Percentiles rank a stretch among this genome's conserved stretches.
These are phyloP conservation scores for Meriones psammophilus DNA, from an alignment of 2,797 vertebrate species.

Conservation along the genomic window DNA sequence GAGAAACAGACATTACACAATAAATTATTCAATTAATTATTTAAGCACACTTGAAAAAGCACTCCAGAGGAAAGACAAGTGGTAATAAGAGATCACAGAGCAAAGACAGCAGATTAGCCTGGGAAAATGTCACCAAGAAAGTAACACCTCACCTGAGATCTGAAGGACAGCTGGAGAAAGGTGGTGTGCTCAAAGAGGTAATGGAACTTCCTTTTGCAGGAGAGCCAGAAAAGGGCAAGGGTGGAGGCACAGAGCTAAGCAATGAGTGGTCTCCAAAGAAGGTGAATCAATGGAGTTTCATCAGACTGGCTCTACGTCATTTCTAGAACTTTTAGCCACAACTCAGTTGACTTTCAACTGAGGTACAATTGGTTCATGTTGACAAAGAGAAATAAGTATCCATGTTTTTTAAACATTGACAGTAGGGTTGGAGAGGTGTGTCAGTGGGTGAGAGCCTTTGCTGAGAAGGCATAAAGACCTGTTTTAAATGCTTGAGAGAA, in stretches of 20 bases:
- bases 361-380: neutral
- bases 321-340: neutral
- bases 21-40: constrained; percentile 61
- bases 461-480: neutral
- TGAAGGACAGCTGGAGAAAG: neutral
- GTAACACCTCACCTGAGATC: neutral
- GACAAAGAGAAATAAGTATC: neutral
- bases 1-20: constrained; percentile 58
- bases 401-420: neutral
- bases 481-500: neutral
- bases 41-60: constrained; percentile 39
- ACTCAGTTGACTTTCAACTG: neutral
- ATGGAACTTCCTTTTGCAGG: neutral
- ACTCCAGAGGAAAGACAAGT: neutral
- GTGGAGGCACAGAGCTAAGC: neutral
- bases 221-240: neutral
- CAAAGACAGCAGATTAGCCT: neutral
- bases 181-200: neutral
- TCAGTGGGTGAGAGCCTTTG: neutral
- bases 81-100: constrained; percentile 25
- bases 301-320: neutral
- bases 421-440: neutral
- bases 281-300: neutral
- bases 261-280: neutral
- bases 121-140: neutral